phyloP scores from a whole-genome alignment of 2,113 vertebrate genomes.

The Thomomys bottae region DNA sequence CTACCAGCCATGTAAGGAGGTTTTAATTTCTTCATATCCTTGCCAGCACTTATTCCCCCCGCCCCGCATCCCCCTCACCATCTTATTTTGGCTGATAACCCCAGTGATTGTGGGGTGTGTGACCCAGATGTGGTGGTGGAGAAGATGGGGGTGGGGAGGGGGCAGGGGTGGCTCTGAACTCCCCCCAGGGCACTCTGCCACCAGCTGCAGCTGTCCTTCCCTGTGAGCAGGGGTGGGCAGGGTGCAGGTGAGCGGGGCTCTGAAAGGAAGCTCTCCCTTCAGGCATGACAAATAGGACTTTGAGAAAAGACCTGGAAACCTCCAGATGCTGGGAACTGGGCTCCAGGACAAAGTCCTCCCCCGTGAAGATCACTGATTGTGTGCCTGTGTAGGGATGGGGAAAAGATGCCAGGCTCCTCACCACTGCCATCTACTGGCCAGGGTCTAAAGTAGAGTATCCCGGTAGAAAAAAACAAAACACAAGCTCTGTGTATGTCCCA shows the following conservation, averaged over 20 bases:
- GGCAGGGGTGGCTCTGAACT: background rate
- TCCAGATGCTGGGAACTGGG: background rate
- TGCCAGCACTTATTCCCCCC: background rate
- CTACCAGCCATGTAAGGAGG: background rate
- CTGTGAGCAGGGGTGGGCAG: background rate
- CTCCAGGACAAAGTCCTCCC: background rate
- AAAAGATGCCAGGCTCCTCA: background rate
- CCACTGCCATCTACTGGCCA: background rate
- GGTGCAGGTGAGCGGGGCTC: background rate
- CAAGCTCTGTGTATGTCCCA: background rate
- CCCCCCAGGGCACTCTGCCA: accelerated
- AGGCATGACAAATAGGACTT: background rate
- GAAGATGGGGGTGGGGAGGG: accelerated
- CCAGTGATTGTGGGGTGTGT: background rate
- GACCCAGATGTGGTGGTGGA: background rate
- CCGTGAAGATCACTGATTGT: background rate
- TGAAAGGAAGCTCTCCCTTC: background rate
- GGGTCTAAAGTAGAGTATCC: background rate
- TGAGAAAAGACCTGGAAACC: background rate
- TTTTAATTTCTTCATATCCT: background rate
- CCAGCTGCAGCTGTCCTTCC: background rate
- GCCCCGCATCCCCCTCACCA: too few relatives aligned
- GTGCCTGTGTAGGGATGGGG: accelerated
- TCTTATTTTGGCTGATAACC: background rate
- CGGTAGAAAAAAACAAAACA: too few relatives aligned